Evolutionary conservation across 1,140 invertebrate species (phyloP).

Genomic region (Pectinophora gossypiella): DNA sequence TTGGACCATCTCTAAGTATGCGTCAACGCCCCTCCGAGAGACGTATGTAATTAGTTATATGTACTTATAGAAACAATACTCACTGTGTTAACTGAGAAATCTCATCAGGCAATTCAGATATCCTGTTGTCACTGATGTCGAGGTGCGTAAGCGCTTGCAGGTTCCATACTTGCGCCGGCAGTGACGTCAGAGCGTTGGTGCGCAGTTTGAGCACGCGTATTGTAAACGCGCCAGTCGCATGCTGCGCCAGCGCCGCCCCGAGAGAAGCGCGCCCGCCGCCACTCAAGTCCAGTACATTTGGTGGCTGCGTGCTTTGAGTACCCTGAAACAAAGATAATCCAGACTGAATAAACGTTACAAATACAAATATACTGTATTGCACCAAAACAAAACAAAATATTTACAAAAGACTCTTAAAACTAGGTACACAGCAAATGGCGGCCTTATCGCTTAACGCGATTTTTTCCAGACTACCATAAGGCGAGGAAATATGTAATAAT

Average conservation of each 20-base stretch:
- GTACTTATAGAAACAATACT: slow-evolving; percentile 55
- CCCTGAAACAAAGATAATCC: slow-evolving; percentile 26
- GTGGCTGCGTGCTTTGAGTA: slow-evolving; percentile 59
- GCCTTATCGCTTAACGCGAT: no score
- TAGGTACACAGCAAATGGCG: no score
- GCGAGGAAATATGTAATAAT: no score
- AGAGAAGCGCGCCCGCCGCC: slow-evolving; percentile 70
- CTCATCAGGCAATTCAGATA: slow-evolving; percentile 77
- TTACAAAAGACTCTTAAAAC: no score
- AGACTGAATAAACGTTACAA: no score
- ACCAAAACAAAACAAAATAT: no score
- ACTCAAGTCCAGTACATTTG: slow-evolving; percentile 75
- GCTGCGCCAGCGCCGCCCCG: slow-evolving; percentile 42
- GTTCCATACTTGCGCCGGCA: slow-evolving; percentile 78
- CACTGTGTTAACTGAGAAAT: slow-evolving; percentile 80
- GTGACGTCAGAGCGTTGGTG: slow-evolving; percentile 75
- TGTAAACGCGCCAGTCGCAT: slow-evolving; percentile 63
- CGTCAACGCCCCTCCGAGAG: no score
- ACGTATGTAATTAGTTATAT: no score
- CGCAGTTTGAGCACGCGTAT: slow-evolving; percentile 77
- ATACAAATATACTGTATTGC: no score
- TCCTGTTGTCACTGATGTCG: slow-evolving; percentile 83
- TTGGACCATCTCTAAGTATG: no score
- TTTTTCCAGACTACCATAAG: no score
- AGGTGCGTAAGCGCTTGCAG: slow-evolving; percentile 77